Evolutionary conservation across 53 echinoderm and acorn worm species (phyloP).

Genomic region (Echinometra lucunter): DNA sequence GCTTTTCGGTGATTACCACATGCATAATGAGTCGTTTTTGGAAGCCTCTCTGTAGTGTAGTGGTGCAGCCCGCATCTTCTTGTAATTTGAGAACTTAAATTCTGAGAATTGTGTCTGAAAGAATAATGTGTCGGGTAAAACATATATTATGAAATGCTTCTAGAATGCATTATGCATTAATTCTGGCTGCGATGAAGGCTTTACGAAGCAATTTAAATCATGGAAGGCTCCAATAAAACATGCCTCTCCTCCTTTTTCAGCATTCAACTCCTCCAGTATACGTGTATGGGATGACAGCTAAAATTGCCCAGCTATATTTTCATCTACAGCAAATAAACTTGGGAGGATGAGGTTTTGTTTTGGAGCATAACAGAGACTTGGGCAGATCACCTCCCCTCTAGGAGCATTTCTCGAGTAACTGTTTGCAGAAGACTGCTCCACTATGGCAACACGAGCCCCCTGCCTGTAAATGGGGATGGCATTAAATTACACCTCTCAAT

Average conservation of each 20-base stretch:
- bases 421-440: not conserved
- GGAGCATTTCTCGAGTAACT: not conserved
- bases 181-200: not conserved
- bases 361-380: constrained; percentile 52
- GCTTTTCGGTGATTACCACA: not conserved
- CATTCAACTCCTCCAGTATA: not conserved
- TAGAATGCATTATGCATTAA: not conserved
- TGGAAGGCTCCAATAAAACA: not conserved
- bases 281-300: not conserved
- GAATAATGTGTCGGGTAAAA: no score
- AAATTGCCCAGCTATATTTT: constrained; percentile 53
- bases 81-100: not conserved
- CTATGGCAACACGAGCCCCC: constrained; percentile 2
- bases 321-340: constrained; percentile 61
- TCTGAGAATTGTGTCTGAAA: no score
- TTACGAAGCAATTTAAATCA: not conserved
- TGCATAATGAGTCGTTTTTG: not conserved
- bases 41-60: no score
- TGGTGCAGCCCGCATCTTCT: not conserved
- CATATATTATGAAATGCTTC: not conserved
- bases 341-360: constrained; percentile 50
- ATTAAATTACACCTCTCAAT: constrained; percentile 18
- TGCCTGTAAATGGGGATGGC: constrained; percentile 39
- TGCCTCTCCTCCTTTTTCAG: not conserved
- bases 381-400: constrained; percentile 36